Evolutionary conservation across 1,140 invertebrate species (phyloP), one percentile per base, ranked within the genome.

Genomic region (Brachionus rubens): DNA sequence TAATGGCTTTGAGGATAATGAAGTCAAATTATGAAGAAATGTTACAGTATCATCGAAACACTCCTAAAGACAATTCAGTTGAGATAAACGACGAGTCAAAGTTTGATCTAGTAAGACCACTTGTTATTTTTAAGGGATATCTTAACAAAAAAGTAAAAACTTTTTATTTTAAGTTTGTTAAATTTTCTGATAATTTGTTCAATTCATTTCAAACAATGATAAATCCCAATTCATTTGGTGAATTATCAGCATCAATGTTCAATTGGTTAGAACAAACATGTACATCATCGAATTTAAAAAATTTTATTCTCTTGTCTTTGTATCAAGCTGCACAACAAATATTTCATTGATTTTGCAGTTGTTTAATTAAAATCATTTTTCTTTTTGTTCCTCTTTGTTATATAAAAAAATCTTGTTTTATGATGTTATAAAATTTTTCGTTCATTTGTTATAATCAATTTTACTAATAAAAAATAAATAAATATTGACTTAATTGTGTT

Each of bases 101-200:
- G 16, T 72, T 72, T 36, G 68, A 72, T 30, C 33, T 72, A 28
- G 52, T 56, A 56, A 56, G 19, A 12, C 21, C n/a, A 33, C 3
- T 56, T 10, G 2, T 33, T 6, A 28, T 5, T 6, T 26, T 50
- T 26, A 33, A 56, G 52, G 6, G 52, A 12, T 33, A 9, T 10
- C 6, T 56, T 33, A 28, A 56, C 3, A 12, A 28, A 28, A 9
- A 9, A 28, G 3, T 33, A 28, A 9, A 9, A 12, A 16, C 4
- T 10, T 46, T 46, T 14, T 7, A 46, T 46, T 14, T 14, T 14
- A 28, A 56, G 68, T 72, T 72, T 72, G 68, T 72, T 21, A 72
- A 72, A 24, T 72, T 72, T 54, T 72, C 68, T 14, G 68, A 72
- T 14, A 72, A 72, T 72, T 54, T 72, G 21, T 72, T 72, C 46